phyloP scores from a whole-genome alignment of 2,113 vertebrate species.

The Megatriorchis doriae region DNA sequence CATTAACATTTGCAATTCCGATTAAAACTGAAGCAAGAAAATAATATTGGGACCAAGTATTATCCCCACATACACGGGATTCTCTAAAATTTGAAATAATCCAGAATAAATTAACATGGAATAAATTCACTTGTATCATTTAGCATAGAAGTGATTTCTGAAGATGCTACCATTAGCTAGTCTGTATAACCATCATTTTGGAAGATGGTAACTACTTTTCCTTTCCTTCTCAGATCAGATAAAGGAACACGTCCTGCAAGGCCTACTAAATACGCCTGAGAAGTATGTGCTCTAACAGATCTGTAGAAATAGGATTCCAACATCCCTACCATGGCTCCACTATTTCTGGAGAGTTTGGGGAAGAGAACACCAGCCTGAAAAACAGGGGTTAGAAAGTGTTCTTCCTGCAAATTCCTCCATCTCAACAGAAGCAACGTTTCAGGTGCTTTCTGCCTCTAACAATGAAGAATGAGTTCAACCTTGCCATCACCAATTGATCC shows the following conservation, averaged over 20 bases:
- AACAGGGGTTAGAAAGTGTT: background rate
- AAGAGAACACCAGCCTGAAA: background rate
- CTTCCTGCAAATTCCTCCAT: background rate
- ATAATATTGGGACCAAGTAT: background rate
- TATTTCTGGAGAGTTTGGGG: background rate
- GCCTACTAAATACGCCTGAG: background rate
- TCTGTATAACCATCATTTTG: background rate
- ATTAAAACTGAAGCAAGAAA: background rate
- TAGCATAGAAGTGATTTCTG: background rate
- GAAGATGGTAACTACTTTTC: background rate
- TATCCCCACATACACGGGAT: background rate
- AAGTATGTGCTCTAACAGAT: background rate
- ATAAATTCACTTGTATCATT: background rate
- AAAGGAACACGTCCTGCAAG: background rate
- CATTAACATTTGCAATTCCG: background rate
- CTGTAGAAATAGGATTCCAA: background rate
- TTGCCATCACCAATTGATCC: constrained; percentile 16
- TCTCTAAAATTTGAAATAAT: background rate
- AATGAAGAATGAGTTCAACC: constrained; percentile 35
- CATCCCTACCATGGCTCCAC: background rate
- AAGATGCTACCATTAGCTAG: background rate
- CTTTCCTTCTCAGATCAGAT: background rate
- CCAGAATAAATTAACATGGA: background rate
- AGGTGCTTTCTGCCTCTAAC: background rate
- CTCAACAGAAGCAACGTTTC: background rate